Conservation (phyloP, 2,888 invertebrate genomes). For the Dryocosmus kuriphilus region DNA sequence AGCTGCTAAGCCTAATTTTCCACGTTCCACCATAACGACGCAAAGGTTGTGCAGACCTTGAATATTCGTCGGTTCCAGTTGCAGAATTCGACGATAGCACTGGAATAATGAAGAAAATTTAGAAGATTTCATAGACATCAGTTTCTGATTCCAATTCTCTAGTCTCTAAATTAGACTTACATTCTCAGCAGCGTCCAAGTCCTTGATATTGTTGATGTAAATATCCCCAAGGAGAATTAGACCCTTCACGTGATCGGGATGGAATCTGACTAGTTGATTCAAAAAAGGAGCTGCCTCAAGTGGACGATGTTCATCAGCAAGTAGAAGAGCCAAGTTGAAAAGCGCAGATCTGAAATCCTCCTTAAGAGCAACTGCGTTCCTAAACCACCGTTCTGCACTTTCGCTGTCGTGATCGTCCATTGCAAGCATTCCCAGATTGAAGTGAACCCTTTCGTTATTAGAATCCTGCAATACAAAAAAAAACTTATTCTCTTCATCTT, state of each 20-base stretch:
- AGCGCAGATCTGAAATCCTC: conserved; percentile 95
- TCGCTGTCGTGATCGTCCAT: conserved; percentile 96
- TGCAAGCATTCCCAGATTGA: conserved; percentile 97
- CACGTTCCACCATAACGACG: conserved; percentile 96
- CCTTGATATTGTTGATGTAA: conserved; percentile 96
- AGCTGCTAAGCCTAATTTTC: conserved; percentile 90
- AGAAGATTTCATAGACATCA: conserved; percentile 1
- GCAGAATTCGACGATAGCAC: conserved; percentile 94
- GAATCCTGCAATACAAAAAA: conserved; percentile 78
- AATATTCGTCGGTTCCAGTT: conserved; percentile 92
- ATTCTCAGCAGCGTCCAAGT: conserved; percentile 95
- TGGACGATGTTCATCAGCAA: conserved; percentile 93
- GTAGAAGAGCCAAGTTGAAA: conserved; percentile 93
- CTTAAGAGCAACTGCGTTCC: conserved; percentile 91
- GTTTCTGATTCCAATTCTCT: background rate
- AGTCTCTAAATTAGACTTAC: conserved; percentile 79
- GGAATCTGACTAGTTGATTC: conserved; percentile 92
- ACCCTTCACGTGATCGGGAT: conserved; percentile 96
- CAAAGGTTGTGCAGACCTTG: conserved; percentile 97
- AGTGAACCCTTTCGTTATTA: conserved; percentile 94
- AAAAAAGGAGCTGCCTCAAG: conserved; percentile 95
- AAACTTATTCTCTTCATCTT: background rate
- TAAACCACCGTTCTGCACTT: conserved; percentile 94
- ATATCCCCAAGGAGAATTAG: conserved; percentile 96
- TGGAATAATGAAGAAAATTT: conserved; percentile 76